Evolutionary conservation across 2,113 vertebrate genomes (phyloP), one percentile per base, ranked within the genome.

Genomic region (Halcyon senegalensis): DNA sequence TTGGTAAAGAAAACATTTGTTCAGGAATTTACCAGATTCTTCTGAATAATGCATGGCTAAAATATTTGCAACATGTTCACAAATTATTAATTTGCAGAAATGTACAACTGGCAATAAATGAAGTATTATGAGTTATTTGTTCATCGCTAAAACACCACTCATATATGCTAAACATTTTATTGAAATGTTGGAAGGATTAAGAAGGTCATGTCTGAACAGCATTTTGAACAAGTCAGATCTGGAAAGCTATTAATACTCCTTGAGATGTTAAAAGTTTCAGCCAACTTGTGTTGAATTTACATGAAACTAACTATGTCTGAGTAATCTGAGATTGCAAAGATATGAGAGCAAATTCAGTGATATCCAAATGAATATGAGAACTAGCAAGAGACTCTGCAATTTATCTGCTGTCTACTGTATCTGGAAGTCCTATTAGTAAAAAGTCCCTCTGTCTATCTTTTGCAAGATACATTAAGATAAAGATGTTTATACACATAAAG

Each of bases 161-260:
- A 62, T 41, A 33, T 75, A 84, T 84, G 83, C 66, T 93, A 90
- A 96, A 77, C 58, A 70, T 76, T 73, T 72, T 64, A 87, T 9
- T 87, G 89, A 89, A 90, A 46, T 62, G 58, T 58, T 94, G 87
- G 84, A 68, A 89, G 56, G 66, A 87, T 87, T 84, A 96, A 91
- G 55, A 50, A 83, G 70, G 58, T 95, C 94, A 37, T 89, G 96
- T 79, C 94, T 97, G 92, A 89, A 92, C 90, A 95, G 35, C 62
- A 62, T 66, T 79, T 79, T 24, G 84, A 93, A 95, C 95, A 97
- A 96, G 96, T 94, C 84, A 87, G 62, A 58, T 95, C 96, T 91
- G 74, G 94, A 94, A 95, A 92, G 66, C 77, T 87, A 87, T 94
- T 92, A 94, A 90, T 84, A 11, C 76, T 93, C 69, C 44, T 87